Evolutionary conservation across 2,888 invertebrate genomes (phyloP), one percentile per base, ranked within the genome.

Genomic region (Oligia fasciuncula): DNA sequence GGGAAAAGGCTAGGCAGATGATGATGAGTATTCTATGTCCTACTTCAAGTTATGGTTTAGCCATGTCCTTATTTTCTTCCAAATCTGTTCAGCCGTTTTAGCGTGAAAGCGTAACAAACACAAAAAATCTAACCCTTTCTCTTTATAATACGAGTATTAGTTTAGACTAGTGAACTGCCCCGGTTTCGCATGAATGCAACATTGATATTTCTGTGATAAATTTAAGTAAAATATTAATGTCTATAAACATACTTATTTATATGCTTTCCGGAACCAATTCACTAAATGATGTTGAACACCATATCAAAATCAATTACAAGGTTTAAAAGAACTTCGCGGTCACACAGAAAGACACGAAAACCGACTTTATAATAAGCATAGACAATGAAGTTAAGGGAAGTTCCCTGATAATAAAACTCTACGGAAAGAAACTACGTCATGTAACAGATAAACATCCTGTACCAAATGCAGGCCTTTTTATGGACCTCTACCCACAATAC

Each of bases 401-500:
- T 19, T 1, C 76, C 76, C 46, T 40, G 46, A 67, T 67, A 51
- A n/a, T 60, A 40, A 14, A n/a, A 13, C 76, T 49, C 17, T 23
- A 14, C 9, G 9, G 14, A 74, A 62, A 80, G n/a, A 35, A 3
- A 6, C 13, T n/a, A 35, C 62, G 60, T 68, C 46, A 62, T 49
- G 40, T 1, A 1, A n/a, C 23, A 49, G 23, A 35, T 49, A 17
- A 71, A 79, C 72, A 57, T 80, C 65, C 54, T 65, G 4, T 51
- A 8, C 19, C 19, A 80, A 35, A 40, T 11, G 67, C 13, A 1
- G 9, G 29, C 29, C 35, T 35, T 71, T 29, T 35, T 3, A 60
- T 1, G 29, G 23, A 40, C 29, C 5, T 57, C 29, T 40, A 49
- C 29, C 29, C 29, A 62, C 29, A 40, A 46, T n/a, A 29, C 79